Evolutionary conservation across 2,113 vertebrate species (phyloP), one percentile per base, ranked within the genome.

Genomic region (Uria aalge): DNA sequence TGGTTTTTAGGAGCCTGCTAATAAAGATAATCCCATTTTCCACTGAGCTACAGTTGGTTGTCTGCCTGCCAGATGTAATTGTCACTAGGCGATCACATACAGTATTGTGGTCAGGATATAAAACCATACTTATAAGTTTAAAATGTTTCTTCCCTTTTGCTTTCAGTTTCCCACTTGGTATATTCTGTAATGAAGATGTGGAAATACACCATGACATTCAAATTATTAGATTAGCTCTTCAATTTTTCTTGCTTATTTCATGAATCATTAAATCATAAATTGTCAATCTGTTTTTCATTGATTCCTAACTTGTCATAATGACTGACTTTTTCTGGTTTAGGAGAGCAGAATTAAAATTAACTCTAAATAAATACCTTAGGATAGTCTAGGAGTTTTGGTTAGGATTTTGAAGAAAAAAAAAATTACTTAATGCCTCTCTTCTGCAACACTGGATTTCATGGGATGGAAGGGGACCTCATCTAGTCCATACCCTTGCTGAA

Each of bases 11-110:
- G 48, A 96, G 84, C 66, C 77, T 82, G 59, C 77, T 97, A 96
- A 95, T 96, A 82, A 91, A 92, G 91, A 91, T 96, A 96, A 97
- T 96, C 91, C 74, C 80, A 47, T 95, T 96, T 96, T 96, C 94
- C 71, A 47, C 62, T 34, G 26, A 95, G 84, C 85, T 92, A 47
- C 89, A 73, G 87, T 95, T 95, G 59, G 62, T 82, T 95, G 80
- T 91, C 71, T 94, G 71, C 75, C 66, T 95, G 96, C 80, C 71
- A 91, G 88, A 82, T 87, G 41, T 62, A 87, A 73, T 66, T 91
- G 71, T 94, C 80, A 82, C 78, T 59, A 26, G 17, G 29, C 4
- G 5, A 36, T 89, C 53, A 22, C 62, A 64, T 72, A 63, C 52
- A 72, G 68, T 52, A 6, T 43, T 92, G 72, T 92, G 59, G 47